These are phyloP conservation scores for Himalopsyche kuldschensis DNA, from an alignment of 2,888 invertebrate genomes.

Conservation along the genomic window DNA sequence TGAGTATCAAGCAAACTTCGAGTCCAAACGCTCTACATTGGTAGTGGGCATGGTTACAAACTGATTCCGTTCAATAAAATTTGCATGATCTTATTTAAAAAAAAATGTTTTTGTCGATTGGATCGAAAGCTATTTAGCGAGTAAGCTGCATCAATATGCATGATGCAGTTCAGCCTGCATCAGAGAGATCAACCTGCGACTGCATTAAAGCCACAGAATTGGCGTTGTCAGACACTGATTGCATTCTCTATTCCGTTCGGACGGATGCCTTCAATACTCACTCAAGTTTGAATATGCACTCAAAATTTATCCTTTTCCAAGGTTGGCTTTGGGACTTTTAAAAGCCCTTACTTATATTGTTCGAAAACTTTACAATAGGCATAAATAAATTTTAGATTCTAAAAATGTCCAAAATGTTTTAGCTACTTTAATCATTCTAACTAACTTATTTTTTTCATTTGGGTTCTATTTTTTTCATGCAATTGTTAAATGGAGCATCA, in stretches of 20 bases:
- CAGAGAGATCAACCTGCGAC: not conserved
- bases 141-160: not conserved
- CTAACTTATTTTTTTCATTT: too few species aligned
- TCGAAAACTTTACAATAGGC: too few species aligned
- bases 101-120: not conserved
- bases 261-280: not conserved
- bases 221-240: not conserved
- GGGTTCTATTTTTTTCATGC: too few species aligned
- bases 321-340: not conserved
- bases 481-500: too few species aligned
- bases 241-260: not conserved
- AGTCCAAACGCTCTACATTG: too few species aligned
- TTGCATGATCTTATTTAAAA: too few species aligned
- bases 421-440: too few species aligned
- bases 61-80: too few species aligned
- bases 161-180: not conserved
- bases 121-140: not conserved
- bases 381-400: too few species aligned
- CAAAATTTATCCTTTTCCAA: not conserved
- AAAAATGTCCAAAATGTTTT: too few species aligned
- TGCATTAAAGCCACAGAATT: not conserved
- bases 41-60: too few species aligned
- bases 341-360: not conserved
- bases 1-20: too few species aligned
- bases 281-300: not conserved